Evolutionary conservation across 2,113 vertebrate genomes (phyloP).

Genomic region (Pseudorasbora parva): DNA sequence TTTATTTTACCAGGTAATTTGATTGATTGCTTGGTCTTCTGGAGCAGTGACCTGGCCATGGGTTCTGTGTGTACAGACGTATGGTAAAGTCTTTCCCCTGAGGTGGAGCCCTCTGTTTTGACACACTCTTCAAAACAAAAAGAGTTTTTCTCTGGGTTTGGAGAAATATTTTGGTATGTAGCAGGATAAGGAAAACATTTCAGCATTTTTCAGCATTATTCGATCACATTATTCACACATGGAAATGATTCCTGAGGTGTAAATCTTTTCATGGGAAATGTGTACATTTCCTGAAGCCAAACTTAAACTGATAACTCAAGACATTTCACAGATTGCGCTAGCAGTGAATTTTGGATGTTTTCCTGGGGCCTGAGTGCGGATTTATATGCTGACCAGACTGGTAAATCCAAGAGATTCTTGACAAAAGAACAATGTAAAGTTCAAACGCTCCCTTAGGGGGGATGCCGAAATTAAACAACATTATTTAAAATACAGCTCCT

Average conservation of each 20-base stretch:
- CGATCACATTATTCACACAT: slow-evolving; percentile 60
- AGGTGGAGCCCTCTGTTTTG: slow-evolving; percentile 51
- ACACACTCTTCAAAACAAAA: slow-evolving; percentile 48
- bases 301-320: slow-evolving; percentile 60
- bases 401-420: slow-evolving; percentile 46
- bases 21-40: slow-evolving; percentile 46
- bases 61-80: slow-evolving; percentile 24
- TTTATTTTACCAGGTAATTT: slow-evolving; percentile 42
- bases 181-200: slow-evolving; percentile 43
- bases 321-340: slow-evolving; percentile 51
- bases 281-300: slow-evolving; percentile 60
- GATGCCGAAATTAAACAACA: slow-evolving; percentile 14
- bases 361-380: slow-evolving; percentile 31
- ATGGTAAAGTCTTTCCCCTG: slow-evolving; percentile 40
- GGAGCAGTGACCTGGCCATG: slow-evolving; percentile 28
- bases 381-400: slow-evolving; percentile 45
- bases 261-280: slow-evolving; percentile 66
- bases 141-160: slow-evolving; percentile 56
- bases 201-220: slow-evolving; percentile 48
- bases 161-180: slow-evolving; percentile 52
- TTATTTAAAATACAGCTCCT: slow-evolving; percentile 48
- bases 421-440: slow-evolving; percentile 33
- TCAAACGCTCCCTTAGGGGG: slow-evolving; percentile 34
- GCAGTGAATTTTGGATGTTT: slow-evolving; percentile 42
- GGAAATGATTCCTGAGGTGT: slow-evolving; percentile 61